Base-by-base conservation (phyloP, 2,797 vertebrate genomes). In the Trachurus trachurus region DNA sequence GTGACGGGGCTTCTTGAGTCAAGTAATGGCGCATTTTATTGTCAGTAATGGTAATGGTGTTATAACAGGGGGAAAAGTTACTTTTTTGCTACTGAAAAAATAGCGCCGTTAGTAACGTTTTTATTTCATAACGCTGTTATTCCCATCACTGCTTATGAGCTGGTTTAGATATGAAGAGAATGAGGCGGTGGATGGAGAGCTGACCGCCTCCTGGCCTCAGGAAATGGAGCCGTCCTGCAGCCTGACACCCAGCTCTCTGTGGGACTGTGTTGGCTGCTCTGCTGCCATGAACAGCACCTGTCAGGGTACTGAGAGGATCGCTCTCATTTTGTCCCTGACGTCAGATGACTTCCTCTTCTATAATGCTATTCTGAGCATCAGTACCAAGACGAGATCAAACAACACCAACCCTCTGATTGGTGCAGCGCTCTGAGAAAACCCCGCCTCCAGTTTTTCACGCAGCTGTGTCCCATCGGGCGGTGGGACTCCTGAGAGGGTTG, bases 241-340 rank as follows among this genome's bases (percentile, higher is more conserved):
- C 26, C 52, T 17, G 73, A 68, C 74, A 52, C 6, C 15, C 40
- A 56, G 52, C 45, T 87, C 82, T 71, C 80, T 79, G 75, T 50
- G 75, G 76, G 80, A 68, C 69, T 2, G 58, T 66, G 62, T 71
- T 66, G 67, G 47, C 61, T 13, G 60, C 60, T 67, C 45, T 13
- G 56, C 69, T 73, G 68, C 74, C 64, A 71, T 1, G 54, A 81
- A 47, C 74, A 56, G 64, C 91, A 89, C 82, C 88, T 83, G 88
- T 80, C 84, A 57, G 44, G 50, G 0, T 42, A 63, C 11, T 22
- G 29, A 73, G 77, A 74, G 19, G 6, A 82, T 54, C 47, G 50
- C 45, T 17, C 61, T 74, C 49, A 70, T 71, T 64, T 61, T 10
- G 29, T 72, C 63, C n/a, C 49, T 12, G 11, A 70, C 53, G 70